These are phyloP conservation scores for Minunthozetes semirufus DNA, from an alignment of 2,888 invertebrate genomes.

Conservation along the genomic window DNA sequence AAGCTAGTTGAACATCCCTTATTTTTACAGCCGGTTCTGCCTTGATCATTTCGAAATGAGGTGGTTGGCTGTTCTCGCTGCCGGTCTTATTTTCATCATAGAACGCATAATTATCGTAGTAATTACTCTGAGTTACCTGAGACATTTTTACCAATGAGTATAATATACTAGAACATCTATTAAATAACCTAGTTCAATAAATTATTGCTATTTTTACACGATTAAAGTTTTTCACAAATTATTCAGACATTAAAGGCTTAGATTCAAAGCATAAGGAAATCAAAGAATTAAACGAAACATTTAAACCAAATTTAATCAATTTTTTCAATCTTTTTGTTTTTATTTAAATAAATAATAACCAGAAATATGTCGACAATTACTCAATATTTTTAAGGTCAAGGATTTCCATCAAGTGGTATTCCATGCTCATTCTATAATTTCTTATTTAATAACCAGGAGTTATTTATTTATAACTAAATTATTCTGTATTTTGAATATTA, in stretches of 20 bases:
- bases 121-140: background rate
- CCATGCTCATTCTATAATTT: no score
- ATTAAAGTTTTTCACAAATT: background rate
- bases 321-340: background rate
- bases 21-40: conserved; percentile 16
- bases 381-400: no score
- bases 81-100: background rate
- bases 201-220: background rate
- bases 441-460: no score
- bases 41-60: background rate
- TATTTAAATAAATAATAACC: background rate
- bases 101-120: conserved; percentile 7
- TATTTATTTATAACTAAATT: no score
- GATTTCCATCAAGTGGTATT: no score
- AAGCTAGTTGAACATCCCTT: background rate
- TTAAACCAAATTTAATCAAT: background rate
- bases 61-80: background rate
- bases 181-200: background rate
- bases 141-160: background rate
- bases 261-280: background rate
- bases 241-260: no score
- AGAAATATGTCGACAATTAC: background rate
- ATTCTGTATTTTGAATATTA: no score
- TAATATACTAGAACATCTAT: background rate
- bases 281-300: background rate